Evolutionary conservation across 2,888 invertebrate genomes (phyloP).

Genomic region (Epistrophella euchroma): DNA sequence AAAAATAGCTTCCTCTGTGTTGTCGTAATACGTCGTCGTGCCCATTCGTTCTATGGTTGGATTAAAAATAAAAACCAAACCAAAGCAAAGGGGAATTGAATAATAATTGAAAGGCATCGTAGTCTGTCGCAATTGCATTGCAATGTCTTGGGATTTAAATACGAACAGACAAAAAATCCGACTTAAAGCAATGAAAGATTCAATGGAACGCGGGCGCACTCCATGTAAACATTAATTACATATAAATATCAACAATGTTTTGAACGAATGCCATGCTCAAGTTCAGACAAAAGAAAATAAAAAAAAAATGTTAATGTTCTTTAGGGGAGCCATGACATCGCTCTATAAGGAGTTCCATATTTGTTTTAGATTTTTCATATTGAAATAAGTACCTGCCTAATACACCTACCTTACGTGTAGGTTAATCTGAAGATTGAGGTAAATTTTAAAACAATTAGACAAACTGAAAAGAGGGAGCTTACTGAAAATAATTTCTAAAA

Average conservation of each 20-base stretch:
- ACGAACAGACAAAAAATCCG: slow-evolving; percentile 41
- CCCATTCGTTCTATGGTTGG: slow-evolving; percentile 1
- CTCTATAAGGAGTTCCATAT: slow-evolving; percentile 7
- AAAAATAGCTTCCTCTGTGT: slow-evolving; percentile 34
- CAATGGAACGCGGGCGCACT: slow-evolving; percentile 30
- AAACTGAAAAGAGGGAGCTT: too few species aligned
- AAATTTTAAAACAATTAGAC: too few species aligned
- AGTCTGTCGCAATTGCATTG: slow-evolving; percentile 45
- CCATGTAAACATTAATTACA: slow-evolving; percentile 48
- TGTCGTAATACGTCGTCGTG: not conserved
- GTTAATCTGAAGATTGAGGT: too few species aligned
- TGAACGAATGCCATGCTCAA: slow-evolving; percentile 39
- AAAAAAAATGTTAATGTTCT: not conserved
- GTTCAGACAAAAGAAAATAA: slow-evolving; percentile 18
- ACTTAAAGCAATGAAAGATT: slow-evolving; percentile 60
- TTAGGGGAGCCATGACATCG: not conserved
- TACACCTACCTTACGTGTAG: too few species aligned
- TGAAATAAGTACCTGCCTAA: too few species aligned
- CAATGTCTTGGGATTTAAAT: slow-evolving; percentile 46
- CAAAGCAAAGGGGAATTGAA: slow-evolving; percentile 36
- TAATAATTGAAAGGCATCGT: slow-evolving; percentile 56
- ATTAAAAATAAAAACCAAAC: slow-evolving; percentile 34
- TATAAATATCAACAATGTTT: too few species aligned
- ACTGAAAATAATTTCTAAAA: too few species aligned
- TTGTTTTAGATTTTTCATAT: too few species aligned